Conservation (phyloP, 1,140 invertebrate species). For the Alviniconcha marisindica region DNA sequence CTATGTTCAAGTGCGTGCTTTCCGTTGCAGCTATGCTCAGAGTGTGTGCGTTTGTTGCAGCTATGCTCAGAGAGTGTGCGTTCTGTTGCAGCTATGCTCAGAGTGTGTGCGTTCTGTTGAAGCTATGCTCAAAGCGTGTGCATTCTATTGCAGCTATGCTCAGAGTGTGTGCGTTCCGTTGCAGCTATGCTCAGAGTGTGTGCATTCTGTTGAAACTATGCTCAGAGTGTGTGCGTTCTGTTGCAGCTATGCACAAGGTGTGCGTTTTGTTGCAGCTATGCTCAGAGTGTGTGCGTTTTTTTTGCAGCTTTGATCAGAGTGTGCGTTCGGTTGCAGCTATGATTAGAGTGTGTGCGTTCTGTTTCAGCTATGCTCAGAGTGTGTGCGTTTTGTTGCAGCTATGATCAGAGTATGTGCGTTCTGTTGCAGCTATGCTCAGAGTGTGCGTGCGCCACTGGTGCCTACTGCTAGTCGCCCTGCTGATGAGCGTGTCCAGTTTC, state of each 20-base stretch:
- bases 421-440: constrained; percentile 21
- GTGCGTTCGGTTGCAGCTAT: too few species aligned
- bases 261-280: too few species aligned
- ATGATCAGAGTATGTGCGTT: not conserved
- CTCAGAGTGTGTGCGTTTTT: too few species aligned
- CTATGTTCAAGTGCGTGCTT: too few species aligned
- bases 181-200: not conserved
- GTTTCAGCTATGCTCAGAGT: too few species aligned
- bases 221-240: not conserved
- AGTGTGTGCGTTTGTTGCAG: too few species aligned
- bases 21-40: too few species aligned
- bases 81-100: too few species aligned
- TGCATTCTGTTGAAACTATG: not conserved
- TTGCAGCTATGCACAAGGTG: not conserved
- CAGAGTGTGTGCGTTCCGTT: not conserved
- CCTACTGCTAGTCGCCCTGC: constrained; percentile 6
- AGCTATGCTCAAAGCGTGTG: not conserved
- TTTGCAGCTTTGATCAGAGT: too few species aligned
- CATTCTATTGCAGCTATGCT: constrained; percentile 1
- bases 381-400: not conserved
- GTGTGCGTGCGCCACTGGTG: constrained; percentile 25
- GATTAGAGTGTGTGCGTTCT: too few species aligned
- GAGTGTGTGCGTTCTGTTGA: too few species aligned
- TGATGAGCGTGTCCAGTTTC: constrained; percentile 10
- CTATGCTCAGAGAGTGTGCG: too few species aligned